phyloP scores from a whole-genome alignment of 2,113 vertebrate species.

The Okapia johnstoni region DNA sequence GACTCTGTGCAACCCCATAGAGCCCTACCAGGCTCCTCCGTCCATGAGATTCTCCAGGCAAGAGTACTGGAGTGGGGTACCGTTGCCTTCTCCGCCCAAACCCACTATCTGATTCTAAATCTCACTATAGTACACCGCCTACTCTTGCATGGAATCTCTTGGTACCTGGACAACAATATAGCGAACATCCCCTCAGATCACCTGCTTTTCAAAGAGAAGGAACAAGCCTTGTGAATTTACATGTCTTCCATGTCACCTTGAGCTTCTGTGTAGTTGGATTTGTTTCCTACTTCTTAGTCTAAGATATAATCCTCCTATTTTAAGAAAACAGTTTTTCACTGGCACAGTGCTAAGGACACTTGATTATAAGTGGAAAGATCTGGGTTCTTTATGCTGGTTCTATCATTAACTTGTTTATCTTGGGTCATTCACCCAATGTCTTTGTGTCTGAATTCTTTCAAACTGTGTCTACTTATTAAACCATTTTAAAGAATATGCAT shows the following conservation, averaged over 20 bases:
- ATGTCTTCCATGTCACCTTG: neutral
- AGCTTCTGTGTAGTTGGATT: neutral
- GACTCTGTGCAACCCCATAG: too few species aligned
- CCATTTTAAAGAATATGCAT: neutral
- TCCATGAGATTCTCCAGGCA: too few species aligned
- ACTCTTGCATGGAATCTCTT: neutral
- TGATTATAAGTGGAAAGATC: neutral
- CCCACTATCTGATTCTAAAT: neutral
- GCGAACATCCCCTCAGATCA: neutral
- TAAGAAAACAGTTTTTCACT: neutral
- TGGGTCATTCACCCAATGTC: neutral
- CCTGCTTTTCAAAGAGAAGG: neutral
- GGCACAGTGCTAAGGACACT: neutral
- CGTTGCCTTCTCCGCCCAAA: neutral
- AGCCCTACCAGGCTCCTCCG: too few species aligned
- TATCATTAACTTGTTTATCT: neutral
- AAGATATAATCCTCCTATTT: neutral
- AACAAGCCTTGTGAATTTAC: neutral
- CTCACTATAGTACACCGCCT: neutral
- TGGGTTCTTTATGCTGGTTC: neutral
- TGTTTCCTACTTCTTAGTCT: neutral
- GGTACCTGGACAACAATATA: neutral
- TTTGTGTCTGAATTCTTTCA: neutral
- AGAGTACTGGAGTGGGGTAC: too few species aligned
- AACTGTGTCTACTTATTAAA: neutral